Evolutionary conservation across 2,113 vertebrate species (phyloP), one percentile per base, ranked within the genome.

Genomic region (Polyodon spathula): DNA sequence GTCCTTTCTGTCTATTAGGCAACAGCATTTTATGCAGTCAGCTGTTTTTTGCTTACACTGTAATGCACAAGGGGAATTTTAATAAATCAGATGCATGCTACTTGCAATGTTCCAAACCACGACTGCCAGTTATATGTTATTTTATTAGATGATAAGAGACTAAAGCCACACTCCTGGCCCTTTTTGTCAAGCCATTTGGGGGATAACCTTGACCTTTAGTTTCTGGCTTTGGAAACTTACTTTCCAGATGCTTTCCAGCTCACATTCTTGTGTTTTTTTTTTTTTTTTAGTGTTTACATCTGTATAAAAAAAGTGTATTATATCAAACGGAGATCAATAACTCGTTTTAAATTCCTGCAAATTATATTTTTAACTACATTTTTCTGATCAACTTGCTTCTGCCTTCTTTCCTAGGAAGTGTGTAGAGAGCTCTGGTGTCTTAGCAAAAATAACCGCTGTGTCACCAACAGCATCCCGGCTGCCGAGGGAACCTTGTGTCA

Each of bases 381-480:
- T 73, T 91, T 89, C 95, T 97, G 86, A 97, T 83, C 90, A 97
- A 94, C 93, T 90, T 91, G 87, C 90, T 91, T 92, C 84, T 90
- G 90, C 91, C 89, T 91, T 97, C 89, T 94, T 97, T 97, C 94
- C 95, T 88, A 98, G 95, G 95, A 97, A 98, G 94, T 97, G 89
- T 97, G 95, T 94, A 97, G 95, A 98, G 95, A 97, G 92, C 95
- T 98, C 81, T 98, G 95, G 95, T 97, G 95, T 81, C 94, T 98
- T 76, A 98, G 95, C 89, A 97, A 97, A 90, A 98, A 93, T 86
- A 98, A 97, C 80, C 94, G 95, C 76, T 97, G 95, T 86, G 95
- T 98, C 74, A 98, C 95, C 48, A 98, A 98, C 84, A 98, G 95
- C 85, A 98, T 98, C 78, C 95, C 95, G 37, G 94, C 95, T 39